A percentile compares a stretch with the other conserved stretches of the same genome.
Evolutionary conservation across 2,797 vertebrate species (phyloP).

Genomic region (Tachyglossus aculeatus): DNA sequence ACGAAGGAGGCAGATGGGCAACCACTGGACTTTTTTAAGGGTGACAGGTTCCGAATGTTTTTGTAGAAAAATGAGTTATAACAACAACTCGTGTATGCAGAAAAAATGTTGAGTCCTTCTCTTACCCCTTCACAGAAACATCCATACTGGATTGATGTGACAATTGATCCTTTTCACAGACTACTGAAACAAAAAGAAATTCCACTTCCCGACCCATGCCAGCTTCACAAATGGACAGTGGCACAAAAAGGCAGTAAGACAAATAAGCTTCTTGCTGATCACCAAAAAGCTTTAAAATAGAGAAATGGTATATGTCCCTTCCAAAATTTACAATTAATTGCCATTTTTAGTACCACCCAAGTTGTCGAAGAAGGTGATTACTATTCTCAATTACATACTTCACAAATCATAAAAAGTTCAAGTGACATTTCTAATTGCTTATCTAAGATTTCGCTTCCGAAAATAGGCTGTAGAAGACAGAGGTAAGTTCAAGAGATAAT

Average conservation of each 20-base stretch:
- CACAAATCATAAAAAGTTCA: neutral
- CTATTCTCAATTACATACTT: conserved; percentile 45
- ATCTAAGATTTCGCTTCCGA: conserved; percentile 42
- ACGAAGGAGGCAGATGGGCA: no score
- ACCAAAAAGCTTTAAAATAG: conserved; percentile 58
- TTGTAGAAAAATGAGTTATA: no score
- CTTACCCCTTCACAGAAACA: no score
- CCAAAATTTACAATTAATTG: conserved; percentile 49
- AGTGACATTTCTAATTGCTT: conserved; percentile 57
- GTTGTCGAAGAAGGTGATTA: conserved; percentile 41
- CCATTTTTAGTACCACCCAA: conserved; percentile 36
- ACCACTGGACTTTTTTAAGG: no score
- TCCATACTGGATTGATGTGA: no score
- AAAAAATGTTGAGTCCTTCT: no score
- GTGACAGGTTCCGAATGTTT: no score
- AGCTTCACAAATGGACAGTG: neutral
- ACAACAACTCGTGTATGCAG: no score
- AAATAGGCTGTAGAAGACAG: conserved; percentile 40
- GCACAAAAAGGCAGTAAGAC: neutral
- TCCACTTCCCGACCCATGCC: no score
- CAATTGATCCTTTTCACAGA: no score
- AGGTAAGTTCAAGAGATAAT: conserved; percentile 13
- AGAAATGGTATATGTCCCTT: conserved; percentile 47
- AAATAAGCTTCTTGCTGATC: conserved; percentile 10
- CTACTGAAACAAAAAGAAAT: no score